Conservation (phyloP, 2,797 vertebrate species). For the Chaenodraco wilsoni region DNA sequence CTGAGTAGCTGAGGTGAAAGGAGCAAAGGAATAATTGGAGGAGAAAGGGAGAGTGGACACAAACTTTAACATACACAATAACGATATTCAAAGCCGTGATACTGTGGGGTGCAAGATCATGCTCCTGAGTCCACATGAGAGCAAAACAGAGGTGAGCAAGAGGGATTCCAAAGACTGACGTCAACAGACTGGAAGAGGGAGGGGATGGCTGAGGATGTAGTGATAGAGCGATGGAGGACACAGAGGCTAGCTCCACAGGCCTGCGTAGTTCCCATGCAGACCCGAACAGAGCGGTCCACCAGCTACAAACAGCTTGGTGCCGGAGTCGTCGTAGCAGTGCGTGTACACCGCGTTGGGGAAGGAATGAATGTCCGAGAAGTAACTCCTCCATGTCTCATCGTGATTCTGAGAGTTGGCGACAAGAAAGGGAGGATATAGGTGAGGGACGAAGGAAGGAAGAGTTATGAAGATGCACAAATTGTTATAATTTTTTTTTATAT, state of each 20-base stretch:
- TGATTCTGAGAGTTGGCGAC: constrained; percentile 86
- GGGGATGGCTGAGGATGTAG: constrained; percentile 41
- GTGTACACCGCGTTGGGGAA: constrained; percentile 99
- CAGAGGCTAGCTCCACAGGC: constrained; percentile 93
- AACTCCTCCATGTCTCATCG: constrained; percentile 98
- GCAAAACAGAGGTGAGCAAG: constrained; percentile 47
- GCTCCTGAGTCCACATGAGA: constrained; percentile 77
- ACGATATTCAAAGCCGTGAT: constrained; percentile 62
- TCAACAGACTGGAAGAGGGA: constrained; percentile 27
- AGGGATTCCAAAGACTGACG: constrained; percentile 27
- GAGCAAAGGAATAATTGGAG: constrained; percentile 27
- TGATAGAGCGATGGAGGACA: constrained; percentile 33
- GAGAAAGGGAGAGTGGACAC: constrained; percentile 29
- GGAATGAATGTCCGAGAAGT: constrained; percentile 96
- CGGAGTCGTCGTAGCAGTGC: constrained; percentile 98
- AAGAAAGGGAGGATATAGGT: neutral
- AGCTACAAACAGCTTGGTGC: constrained; percentile 98
- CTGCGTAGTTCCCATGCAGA: constrained; percentile 97
- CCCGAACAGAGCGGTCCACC: constrained; percentile 97
- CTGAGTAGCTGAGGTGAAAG: constrained; percentile 31
- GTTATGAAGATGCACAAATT: neutral
- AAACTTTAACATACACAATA: constrained; percentile 53
- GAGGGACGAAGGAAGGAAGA: constrained; percentile 9
- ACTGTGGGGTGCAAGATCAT: constrained; percentile 57
- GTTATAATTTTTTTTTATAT: neutral